Base-by-base conservation (phyloP, 1,140 invertebrate genomes). In the Psilanteris sp. region DNA sequence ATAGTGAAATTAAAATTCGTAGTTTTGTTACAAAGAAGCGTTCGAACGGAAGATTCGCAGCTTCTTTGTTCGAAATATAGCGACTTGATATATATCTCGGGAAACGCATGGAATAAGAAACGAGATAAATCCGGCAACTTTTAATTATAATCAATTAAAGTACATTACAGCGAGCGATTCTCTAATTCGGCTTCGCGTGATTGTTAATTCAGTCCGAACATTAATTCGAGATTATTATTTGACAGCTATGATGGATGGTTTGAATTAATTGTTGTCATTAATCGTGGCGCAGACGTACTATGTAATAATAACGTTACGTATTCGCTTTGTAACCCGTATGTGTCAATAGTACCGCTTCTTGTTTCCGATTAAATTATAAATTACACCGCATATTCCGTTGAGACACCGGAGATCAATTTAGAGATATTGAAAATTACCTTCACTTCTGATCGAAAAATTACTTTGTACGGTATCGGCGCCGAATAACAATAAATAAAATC, bases 161-260 rank as follows among this genome's bases (percentile, higher is more conserved):
- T n/a, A n/a, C n/a, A n/a, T n/a, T n/a, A n/a, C n/a, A n/a, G n/a
- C 18, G 2, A 5, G 18, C 18, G 16, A 13, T 15, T 18, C 31
- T 52, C 10, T 50, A 22, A 52, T 55, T 7, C 14, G 20, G 13
- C 26, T 66, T 44, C 27, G 22, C 50, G 32, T 13, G 2, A 41
- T 57, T 50, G 50, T 41, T 48, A 57, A 68, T 68, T 48, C 43
- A 14, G 29, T 14, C 14, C 9, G 31, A 43, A 34, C 48, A 68
- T 68, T 55, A 68, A 68, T 57, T 48, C 14, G 64, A 68, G 64
- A 57, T 68, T 57, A 68, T 68, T 57, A 57, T 57, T 68, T 50
- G 64, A 57, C 52, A 50, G 50, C 11, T 27, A 26, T 68, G 64
- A 57, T 50, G 39, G 32, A 68, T 41, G 43, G 32, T 57, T 68